These are phyloP conservation scores for Campoletis sonorensis DNA, from an alignment of 1,140 invertebrate genomes.

Conservation along the genomic window DNA sequence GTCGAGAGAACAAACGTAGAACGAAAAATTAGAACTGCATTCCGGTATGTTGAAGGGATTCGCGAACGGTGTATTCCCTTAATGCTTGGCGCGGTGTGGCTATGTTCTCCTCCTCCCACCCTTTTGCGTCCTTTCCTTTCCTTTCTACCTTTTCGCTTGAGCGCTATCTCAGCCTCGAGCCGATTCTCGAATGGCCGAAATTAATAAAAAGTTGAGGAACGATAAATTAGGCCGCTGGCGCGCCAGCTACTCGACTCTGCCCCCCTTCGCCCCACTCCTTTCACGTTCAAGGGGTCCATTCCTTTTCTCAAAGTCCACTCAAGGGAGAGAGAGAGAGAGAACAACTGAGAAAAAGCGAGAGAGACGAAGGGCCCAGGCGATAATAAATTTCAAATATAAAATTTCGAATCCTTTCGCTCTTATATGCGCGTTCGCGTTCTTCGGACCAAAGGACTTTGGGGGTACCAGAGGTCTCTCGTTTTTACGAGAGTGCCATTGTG, in stretches of 20 bases:
- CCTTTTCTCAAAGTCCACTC: constrained; percentile 20
- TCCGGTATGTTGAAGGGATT: constrained; percentile 31
- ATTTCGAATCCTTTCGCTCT: constrained; percentile 65
- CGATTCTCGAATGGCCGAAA: constrained; percentile 71
- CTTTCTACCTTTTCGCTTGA: constrained; percentile 46
- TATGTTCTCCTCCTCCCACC: constrained; percentile 55
- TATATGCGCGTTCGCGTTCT: constrained; percentile 55
- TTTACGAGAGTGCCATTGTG: constrained; percentile 69
- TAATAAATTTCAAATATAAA: constrained; percentile 76
- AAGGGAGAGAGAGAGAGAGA: constrained; percentile 16
- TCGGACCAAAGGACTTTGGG: constrained; percentile 46
- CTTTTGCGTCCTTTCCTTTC: constrained; percentile 26
- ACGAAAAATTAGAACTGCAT: constrained; percentile 46
- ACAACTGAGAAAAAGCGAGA: constrained; percentile 1
- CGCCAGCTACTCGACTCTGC: constrained; percentile 54
- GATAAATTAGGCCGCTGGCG: constrained; percentile 74
- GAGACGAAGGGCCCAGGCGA: constrained; percentile 58
- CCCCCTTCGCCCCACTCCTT: constrained; percentile 2
- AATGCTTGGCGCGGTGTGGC: constrained; percentile 51
- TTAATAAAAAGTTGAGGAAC: constrained; percentile 76
- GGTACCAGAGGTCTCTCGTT: constrained; percentile 53
- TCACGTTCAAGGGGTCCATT: constrained; percentile 2
- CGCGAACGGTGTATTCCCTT: constrained; percentile 44
- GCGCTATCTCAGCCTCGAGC: constrained; percentile 59
- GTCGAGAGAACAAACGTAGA: constrained; percentile 18